Conservation (phyloP, 2,113 vertebrate species). For the Miniopterus natalensis region DNA sequence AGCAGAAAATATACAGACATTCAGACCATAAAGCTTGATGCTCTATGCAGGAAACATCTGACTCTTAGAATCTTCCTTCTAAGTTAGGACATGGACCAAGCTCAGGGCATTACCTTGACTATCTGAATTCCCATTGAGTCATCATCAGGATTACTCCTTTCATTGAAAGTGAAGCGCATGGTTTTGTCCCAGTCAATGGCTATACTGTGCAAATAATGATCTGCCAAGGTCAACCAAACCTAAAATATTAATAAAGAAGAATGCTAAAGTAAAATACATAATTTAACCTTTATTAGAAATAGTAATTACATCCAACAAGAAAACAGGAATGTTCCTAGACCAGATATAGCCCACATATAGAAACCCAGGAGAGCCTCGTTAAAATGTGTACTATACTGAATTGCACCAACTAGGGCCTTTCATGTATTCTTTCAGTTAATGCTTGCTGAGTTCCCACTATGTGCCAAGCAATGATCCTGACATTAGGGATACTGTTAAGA, state of each 20-base stretch:
- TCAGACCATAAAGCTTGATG: neutral
- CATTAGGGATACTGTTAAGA: constrained; percentile 2
- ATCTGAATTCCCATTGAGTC: constrained; percentile 99
- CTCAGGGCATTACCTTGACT: constrained; percentile 92
- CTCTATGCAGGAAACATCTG: neutral
- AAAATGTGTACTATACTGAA: constrained; percentile 19
- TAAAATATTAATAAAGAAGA: constrained; percentile 80
- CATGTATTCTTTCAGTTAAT: constrained; percentile 5
- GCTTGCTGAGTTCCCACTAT: neutral
- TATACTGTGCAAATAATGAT: constrained; percentile 97
- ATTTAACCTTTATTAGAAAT: constrained; percentile 31
- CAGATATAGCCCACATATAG: neutral
- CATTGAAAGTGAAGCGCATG: constrained; percentile 98
- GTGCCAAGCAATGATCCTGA: constrained; percentile 7
- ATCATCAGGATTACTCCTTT: constrained; percentile 98
- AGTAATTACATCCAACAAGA: neutral
- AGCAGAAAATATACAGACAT: neutral
- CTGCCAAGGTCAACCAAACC: constrained; percentile 98
- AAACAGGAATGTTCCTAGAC: neutral
- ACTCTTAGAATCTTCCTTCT: neutral
- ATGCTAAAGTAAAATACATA: neutral
- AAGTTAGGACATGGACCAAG: neutral
- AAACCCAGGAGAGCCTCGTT: neutral
- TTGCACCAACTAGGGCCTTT: neutral
- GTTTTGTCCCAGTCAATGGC: constrained; percentile 99